Evolutionary conservation across 2,888 invertebrate species (phyloP).

Genomic region (Ochlodes sylvanus): DNA sequence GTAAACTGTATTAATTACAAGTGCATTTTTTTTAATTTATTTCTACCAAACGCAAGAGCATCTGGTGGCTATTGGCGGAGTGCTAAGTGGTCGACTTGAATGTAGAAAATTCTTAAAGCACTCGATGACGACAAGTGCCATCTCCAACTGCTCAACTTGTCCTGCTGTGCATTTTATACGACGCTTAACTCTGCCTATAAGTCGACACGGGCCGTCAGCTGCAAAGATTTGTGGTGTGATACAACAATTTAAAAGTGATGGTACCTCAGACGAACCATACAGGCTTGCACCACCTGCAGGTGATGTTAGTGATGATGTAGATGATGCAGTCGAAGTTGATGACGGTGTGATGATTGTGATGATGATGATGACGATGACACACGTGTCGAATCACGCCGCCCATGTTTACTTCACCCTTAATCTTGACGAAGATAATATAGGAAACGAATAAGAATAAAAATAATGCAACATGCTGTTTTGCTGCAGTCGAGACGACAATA

Average conservation of each 20-base stretch:
- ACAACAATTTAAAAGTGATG: background rate
- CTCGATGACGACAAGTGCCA: background rate
- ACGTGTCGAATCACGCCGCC: background rate
- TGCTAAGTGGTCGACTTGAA: too few relatives aligned
- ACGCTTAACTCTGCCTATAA: too few relatives aligned
- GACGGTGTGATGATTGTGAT: background rate
- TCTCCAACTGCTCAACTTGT: background rate
- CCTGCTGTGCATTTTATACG: background rate
- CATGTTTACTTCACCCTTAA: background rate
- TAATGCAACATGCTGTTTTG: constrained; percentile 10
- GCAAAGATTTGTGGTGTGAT: too few relatives aligned
- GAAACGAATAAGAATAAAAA: background rate
- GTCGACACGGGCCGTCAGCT: too few relatives aligned
- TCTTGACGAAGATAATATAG: background rate
- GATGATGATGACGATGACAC: background rate
- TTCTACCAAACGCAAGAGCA: too few relatives aligned
- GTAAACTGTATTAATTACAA: too few relatives aligned
- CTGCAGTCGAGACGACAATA: constrained; percentile 6
- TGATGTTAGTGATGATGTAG: background rate
- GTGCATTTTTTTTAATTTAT: too few relatives aligned
- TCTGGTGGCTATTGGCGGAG: too few relatives aligned
- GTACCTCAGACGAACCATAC: background rate
- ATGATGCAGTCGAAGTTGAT: background rate
- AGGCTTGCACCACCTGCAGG: background rate
- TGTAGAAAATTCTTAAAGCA: too few relatives aligned